These are phyloP conservation scores for Enteromius treurensis DNA, from an alignment of 2,797 vertebrate genomes.

Conservation along the genomic window DNA sequence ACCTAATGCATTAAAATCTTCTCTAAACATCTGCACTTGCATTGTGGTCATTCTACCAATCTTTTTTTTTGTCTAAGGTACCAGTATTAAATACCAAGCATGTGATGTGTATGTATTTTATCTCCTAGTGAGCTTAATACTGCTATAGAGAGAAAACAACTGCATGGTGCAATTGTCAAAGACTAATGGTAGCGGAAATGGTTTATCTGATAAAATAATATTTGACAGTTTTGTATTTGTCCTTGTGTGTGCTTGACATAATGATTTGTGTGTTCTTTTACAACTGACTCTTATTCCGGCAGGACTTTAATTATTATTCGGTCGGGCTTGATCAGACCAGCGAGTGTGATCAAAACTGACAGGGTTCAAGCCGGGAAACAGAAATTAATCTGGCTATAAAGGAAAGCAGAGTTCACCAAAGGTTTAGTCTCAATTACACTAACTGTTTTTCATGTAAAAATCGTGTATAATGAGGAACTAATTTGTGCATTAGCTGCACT, in stretches of 20 bases:
- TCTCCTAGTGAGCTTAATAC: not conserved
- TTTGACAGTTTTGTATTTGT: not conserved
- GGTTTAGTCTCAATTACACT: not conserved
- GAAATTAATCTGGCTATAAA: not conserved
- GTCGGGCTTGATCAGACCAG: conserved; percentile 1
- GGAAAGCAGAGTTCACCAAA: not conserved
- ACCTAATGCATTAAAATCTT: not conserved
- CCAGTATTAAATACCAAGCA: not conserved
- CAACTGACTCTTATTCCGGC: not conserved
- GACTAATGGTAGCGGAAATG: not conserved
- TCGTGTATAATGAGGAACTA: not conserved
- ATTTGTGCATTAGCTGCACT: conserved; percentile 3
- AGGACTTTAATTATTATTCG: conserved; percentile 9
- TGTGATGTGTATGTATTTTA: not conserved
- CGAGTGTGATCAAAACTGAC: conserved; percentile 1
- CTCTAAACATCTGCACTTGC: not conserved
- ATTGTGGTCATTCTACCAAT: not conserved
- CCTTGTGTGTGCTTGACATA: not conserved
- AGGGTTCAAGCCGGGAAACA: not conserved
- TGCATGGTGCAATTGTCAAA: not conserved
- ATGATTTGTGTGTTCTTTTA: not conserved
- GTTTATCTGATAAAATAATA: conserved; percentile 9
- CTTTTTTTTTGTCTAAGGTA: not conserved
- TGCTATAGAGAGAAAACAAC: not conserved
- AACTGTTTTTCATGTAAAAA: not conserved